Percentiles rank a stretch among this genome's conserved stretches.
phyloP scores from a whole-genome alignment of 2,888 invertebrate genomes.

The Ornithoptera alexandrae region DNA sequence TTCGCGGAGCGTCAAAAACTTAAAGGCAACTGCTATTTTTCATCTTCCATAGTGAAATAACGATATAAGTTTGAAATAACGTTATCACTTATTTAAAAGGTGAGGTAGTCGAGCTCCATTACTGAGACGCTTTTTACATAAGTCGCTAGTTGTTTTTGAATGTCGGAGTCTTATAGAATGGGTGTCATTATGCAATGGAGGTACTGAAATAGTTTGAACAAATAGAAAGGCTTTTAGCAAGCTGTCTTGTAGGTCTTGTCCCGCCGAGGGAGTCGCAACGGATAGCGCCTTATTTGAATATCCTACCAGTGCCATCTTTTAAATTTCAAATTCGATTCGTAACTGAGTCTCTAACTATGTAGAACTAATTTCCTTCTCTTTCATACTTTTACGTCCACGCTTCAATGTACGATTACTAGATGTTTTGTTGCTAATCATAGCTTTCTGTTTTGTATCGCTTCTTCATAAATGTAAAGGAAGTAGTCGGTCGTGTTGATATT shows the following conservation, averaged over 20 bases:
- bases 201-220: constrained; percentile 48
- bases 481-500: background rate
- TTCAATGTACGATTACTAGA: background rate
- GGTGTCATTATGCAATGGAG: constrained; percentile 49
- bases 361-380: constrained; percentile 23
- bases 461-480: background rate
- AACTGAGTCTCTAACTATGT: constrained; percentile 10
- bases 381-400: constrained; percentile 3
- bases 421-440: background rate
- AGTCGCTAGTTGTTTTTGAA: constrained; percentile 49
- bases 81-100: constrained; percentile 37
- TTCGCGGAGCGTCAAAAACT: constrained; percentile 50
- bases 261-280: constrained; percentile 36
- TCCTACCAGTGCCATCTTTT: constrained; percentile 22
- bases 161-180: constrained; percentile 45
- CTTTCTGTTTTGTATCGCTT: background rate
- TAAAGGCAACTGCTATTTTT: constrained; percentile 49
- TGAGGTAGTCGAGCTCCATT: constrained; percentile 32
- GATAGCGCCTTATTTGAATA: constrained; percentile 37
- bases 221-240: constrained; percentile 56
- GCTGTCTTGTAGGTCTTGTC: constrained; percentile 39
- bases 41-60: constrained; percentile 43
- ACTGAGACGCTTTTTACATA: constrained; percentile 33
- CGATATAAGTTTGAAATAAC: constrained; percentile 39
- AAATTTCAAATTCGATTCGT: constrained; percentile 27